These are phyloP conservation scores for Hemichromis elongatus DNA, from an alignment of 2,113 vertebrate species.

Conservation along the genomic window DNA sequence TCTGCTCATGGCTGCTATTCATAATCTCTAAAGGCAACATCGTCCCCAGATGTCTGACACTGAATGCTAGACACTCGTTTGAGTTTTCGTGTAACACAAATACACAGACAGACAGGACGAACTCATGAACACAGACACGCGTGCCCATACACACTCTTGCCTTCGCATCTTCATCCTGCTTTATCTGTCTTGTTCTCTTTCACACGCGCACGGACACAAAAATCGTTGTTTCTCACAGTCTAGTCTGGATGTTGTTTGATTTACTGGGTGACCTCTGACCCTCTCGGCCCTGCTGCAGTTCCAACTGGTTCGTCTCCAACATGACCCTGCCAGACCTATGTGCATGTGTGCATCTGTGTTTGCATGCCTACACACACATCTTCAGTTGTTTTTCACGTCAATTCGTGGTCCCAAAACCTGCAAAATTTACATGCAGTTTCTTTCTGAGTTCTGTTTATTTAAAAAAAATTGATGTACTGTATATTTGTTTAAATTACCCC, in stretches of 20 bases:
- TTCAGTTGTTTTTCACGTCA: background rate
- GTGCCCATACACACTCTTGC: background rate
- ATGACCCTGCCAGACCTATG: background rate
- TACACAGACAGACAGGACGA: background rate
- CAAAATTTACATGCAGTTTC: background rate
- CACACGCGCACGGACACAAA: background rate
- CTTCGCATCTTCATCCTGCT: background rate
- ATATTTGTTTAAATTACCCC: background rate
- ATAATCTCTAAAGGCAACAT: conserved; percentile 36
- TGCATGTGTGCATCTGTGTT: background rate
- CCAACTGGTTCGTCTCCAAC: conserved; percentile 41
- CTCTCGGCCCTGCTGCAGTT: conserved; percentile 39
- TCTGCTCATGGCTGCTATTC: conserved; percentile 10
- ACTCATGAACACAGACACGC: conserved; percentile 2
- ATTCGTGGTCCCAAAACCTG: background rate
- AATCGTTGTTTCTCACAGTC: conserved; percentile 63
- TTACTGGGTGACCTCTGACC: conserved; percentile 57
- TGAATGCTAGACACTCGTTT: background rate
- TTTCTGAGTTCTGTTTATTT: background rate
- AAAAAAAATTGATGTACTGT: background rate
- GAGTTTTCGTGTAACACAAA: conserved; percentile 21
- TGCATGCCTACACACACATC: background rate
- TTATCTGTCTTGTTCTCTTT: background rate
- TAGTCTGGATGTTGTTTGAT: conserved; percentile 58
- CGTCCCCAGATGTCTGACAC: conserved; percentile 1